Conservation (phyloP, 2,797 vertebrate species). For the Acanthis flammea region DNA sequence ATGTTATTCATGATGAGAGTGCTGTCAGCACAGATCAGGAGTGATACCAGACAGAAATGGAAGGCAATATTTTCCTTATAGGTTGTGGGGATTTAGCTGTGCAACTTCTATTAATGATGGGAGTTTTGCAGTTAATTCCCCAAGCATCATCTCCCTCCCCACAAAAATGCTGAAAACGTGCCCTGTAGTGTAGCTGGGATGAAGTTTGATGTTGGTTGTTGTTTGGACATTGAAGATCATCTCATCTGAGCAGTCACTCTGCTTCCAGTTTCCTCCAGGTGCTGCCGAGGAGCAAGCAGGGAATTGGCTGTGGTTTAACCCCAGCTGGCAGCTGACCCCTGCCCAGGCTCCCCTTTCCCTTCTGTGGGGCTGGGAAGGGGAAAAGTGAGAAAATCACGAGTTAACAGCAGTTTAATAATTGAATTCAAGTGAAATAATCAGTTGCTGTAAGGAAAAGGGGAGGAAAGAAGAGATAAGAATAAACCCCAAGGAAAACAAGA, state of each 20-base stretch:
- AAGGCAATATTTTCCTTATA: slow-evolving; percentile 10
- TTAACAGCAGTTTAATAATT: not conserved
- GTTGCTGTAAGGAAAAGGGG: not conserved
- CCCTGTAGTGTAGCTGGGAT: slow-evolving; percentile 31
- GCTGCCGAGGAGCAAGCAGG: not conserved
- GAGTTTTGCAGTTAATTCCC: slow-evolving; percentile 38
- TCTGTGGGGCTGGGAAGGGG: not conserved
- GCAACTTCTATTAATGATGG: slow-evolving; percentile 21
- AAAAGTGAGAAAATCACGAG: not conserved
- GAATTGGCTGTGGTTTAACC: not conserved
- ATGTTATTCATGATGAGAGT: slow-evolving; percentile 65
- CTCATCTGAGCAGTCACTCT: not conserved
- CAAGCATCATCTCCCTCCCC: not conserved
- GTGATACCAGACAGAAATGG: slow-evolving; percentile 31
- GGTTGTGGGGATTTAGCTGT: slow-evolving; percentile 22
- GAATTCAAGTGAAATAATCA: not conserved
- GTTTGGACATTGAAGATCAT: slow-evolving; percentile 57
- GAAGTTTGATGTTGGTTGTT: not conserved
- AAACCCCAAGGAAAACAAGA: not conserved
- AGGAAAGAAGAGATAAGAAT: not conserved
- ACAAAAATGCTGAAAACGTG: not conserved
- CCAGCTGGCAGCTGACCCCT: not conserved
- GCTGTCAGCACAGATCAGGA: slow-evolving; percentile 61
- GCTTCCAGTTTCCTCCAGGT: slow-evolving; percentile 47
- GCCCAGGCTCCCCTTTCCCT: not conserved